Percentiles rank a stretch among this genome's conserved stretches.
Evolutionary conservation across 2,888 invertebrate species (phyloP).

Genomic region (Eilema griseolum): DNA sequence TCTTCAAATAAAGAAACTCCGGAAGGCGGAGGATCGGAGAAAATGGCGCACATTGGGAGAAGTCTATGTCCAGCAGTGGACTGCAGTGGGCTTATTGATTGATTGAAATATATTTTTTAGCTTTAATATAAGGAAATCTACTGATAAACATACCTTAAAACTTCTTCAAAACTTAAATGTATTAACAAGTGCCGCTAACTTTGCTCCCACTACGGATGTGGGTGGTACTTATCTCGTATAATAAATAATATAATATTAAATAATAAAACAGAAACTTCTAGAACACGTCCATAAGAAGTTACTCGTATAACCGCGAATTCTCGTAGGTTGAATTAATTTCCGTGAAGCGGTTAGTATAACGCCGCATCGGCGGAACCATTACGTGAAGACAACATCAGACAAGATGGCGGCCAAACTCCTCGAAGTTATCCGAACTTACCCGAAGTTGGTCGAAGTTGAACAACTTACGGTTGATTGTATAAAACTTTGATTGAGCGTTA

Average conservation of each 20-base stretch:
- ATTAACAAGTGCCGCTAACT: conserved; percentile 10
- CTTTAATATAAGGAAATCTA: too few species aligned
- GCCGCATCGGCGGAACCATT: conserved; percentile 59
- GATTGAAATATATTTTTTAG: too few species aligned
- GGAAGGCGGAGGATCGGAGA: too few species aligned
- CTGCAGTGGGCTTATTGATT: too few species aligned
- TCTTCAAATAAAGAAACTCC: neutral
- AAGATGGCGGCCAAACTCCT: conserved; percentile 50
- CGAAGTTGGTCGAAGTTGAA: conserved; percentile 33
- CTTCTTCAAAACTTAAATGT: conserved; percentile 1
- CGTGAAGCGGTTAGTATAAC: conserved; percentile 56
- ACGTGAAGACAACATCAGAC: conserved; percentile 58
- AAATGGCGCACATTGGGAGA: too few species aligned
- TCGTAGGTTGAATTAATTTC: conserved; percentile 62
- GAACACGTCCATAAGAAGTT: conserved; percentile 15
- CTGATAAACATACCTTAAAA: neutral
- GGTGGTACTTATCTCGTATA: conserved; percentile 17
- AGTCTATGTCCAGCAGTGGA: too few species aligned
- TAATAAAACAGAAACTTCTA: conserved; percentile 17
- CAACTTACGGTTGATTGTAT: conserved; percentile 51
- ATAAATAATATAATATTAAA: conserved; percentile 21
- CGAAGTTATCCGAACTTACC: conserved; percentile 33
- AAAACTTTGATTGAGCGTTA: conserved; percentile 59
- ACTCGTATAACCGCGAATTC: conserved; percentile 21
- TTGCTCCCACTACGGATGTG: conserved; percentile 10